Evolutionary conservation across 2,888 invertebrate species (phyloP), one percentile per base, ranked within the genome.

Genomic region (Sinopyrophorus schimmeli): DNA sequence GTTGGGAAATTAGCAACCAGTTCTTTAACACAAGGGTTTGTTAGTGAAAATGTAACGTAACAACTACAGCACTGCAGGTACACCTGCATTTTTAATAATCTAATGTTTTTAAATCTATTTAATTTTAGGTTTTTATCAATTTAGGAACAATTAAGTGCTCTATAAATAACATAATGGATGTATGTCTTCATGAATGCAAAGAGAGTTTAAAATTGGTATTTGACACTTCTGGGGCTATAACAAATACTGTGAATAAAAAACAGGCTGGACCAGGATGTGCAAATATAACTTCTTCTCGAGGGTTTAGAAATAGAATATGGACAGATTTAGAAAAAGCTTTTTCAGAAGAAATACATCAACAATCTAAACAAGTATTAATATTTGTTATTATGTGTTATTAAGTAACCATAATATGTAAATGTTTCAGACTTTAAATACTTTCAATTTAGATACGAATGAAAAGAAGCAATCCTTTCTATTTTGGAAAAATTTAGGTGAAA

Each of bases 241-340:
- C 60, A 18, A 55, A 37, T 37, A 39, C 47, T 16, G 28, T 57
- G 5, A 58, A 46, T 31, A 68, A 67, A 41, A 59, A 54, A 20
- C 70, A 70, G 67, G 71, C 68, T 5, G 77, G 75, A 5, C 80
- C 82, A 1, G 84, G 85, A 3, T 72, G 81, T 63, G 79, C 82
- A 1, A 74, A 79, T 20, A 55, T 73, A 14, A 59, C 65, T 9
- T 66, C 70, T 15, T 70, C 71, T 3, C 72, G 71, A 56, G 71
- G 80, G 37, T 79, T 85, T 60, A 73, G 85, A 52, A 80, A 77
- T 24, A 78, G 87, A 64, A 79, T 96, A 3, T 96, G 95, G 94
- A 84, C 86, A 51, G 92, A 91, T 61, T 80, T 96, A 64, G 93
- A 95, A 66, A 88, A 87, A 72, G 74, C 92, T 5, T 88, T 93